phyloP scores from a whole-genome alignment of 2,113 vertebrate species.

The Syngnathus floridae region DNA sequence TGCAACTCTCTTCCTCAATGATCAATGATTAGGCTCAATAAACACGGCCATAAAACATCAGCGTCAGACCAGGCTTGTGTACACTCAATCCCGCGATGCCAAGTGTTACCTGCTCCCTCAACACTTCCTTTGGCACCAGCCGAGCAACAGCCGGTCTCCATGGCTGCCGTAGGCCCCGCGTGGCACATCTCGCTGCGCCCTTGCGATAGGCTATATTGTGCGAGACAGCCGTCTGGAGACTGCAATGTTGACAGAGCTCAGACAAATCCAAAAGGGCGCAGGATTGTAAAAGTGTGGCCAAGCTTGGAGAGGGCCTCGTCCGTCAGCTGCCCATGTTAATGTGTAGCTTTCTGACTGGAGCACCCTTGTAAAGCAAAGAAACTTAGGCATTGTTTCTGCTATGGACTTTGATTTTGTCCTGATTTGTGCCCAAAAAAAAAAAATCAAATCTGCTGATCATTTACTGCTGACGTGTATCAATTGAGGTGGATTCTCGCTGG shows the following conservation, averaged over 20 bases:
- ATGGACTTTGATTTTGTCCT: conserved; percentile 62
- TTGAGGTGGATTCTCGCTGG: neutral
- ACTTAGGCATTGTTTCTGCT: conserved; percentile 34
- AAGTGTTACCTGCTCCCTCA: conserved; percentile 22
- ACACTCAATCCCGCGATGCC: conserved; percentile 15
- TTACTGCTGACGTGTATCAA: conserved; percentile 25
- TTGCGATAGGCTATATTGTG: conserved; percentile 31
- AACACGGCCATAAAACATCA: conserved; percentile 33
- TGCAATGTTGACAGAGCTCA: conserved; percentile 63
- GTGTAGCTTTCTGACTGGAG: conserved; percentile 49
- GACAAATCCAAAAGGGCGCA: conserved; percentile 51
- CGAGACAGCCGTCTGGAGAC: conserved; percentile 32
- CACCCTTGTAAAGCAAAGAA: conserved; percentile 12
- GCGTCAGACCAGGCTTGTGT: conserved; percentile 5
- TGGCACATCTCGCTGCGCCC: conserved; percentile 8
- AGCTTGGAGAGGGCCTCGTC: conserved; percentile 16
- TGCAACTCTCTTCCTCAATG: conserved; percentile 25
- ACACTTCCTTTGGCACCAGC: conserved; percentile 29
- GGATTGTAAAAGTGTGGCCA: conserved; percentile 57
- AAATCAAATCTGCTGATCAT: conserved; percentile 44
- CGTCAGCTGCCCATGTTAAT: conserved; percentile 46
- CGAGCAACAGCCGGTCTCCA: conserved; percentile 49
- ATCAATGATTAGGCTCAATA: conserved; percentile 17
- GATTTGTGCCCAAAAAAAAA: conserved; percentile 30
- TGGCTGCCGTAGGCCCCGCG: conserved; percentile 30